Conservation (phyloP, 1,140 invertebrate species). For the Varroa destructor region DNA sequence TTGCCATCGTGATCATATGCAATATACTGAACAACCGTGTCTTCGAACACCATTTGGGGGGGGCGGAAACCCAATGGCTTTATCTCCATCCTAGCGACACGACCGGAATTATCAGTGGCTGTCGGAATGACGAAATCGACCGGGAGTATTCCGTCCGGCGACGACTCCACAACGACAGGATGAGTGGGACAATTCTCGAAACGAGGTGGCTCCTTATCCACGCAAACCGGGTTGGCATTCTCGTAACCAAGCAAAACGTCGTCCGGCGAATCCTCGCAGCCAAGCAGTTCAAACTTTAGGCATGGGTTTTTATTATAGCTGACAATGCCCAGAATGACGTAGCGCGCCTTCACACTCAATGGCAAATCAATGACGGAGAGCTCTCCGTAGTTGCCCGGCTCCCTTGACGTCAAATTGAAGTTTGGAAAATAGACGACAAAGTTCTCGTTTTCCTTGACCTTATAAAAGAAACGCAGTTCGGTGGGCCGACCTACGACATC, state of each 20-base stretch:
- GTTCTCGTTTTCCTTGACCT: conserved; percentile 77
- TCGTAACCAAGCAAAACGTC: conserved; percentile 75
- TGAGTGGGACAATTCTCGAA: conserved; percentile 90
- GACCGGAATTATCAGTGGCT: conserved; percentile 83
- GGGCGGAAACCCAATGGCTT: conserved; percentile 78
- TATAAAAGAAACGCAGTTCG: conserved; percentile 92
- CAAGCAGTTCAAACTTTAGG: conserved; percentile 87
- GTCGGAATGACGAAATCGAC: conserved; percentile 83
- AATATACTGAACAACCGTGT: conserved; percentile 82
- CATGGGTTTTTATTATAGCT: conserved; percentile 93
- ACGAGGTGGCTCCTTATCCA: conserved; percentile 86
- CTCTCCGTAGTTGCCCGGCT: conserved; percentile 80
- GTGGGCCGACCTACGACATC: conserved; percentile 85
- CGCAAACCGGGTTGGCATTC: conserved; percentile 80
- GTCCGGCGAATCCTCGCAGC: conserved; percentile 62
- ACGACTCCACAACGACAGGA: conserved; percentile 73
- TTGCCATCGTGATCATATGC: conserved; percentile 94
- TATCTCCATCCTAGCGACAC: conserved; percentile 75
- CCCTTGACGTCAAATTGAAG: conserved; percentile 20
- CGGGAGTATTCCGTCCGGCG: conserved; percentile 64
- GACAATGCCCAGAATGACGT: conserved; percentile 79
- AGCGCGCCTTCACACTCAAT: conserved; percentile 77
- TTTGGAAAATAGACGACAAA: conserved; percentile 84
- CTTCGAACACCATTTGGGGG: conserved; percentile 71
- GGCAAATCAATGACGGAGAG: conserved; percentile 86